Evolutionary conservation across 2,888 invertebrate species (phyloP), one percentile per base, ranked within the genome.

Genomic region (Drosophila siamana): DNA sequence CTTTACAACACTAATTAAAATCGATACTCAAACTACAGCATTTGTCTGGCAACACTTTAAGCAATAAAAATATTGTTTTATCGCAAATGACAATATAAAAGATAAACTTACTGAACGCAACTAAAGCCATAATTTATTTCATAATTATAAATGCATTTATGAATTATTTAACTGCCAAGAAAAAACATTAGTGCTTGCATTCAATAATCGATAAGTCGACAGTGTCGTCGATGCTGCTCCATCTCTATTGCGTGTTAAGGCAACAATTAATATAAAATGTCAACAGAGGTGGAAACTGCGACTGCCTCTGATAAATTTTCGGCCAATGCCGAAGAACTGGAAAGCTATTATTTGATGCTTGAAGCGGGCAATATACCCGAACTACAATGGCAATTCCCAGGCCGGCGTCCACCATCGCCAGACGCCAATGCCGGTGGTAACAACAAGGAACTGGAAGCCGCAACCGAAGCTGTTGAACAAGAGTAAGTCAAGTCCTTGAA

Each of bases 371-470:
- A 94, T 33, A 93, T 95, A 24, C 92, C 96, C 19, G 94, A 95
- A 64, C 90, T 97, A 1, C 95, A 95, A 75, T 97, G 97, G 97
- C 95, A 95, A 88, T 96, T 96, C 87, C 96, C 96, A 0, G 97
- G 97, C 0, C 94, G 96, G 70, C 93, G 96, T 59, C 94, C 95
- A 3, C 96, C 96, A 2, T 96, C 96, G 0, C 96, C 97, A 0
- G 93, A 88, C 22, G 69, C 70, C 48, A 74, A 5, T 19, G 63
- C 54, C 33, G 71, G 95, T 22, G 64, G 75, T 5, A 93, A 93
- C 64, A 93, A 94, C 33, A 91, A 89, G 19, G 91, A 92, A 44
- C 79, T 90, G 5, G 92, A 91, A 15, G 57, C 74, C 30, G 92
- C 93, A 0, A 92, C 93, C 3, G 92, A 94, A 44, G 91, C 93